Evolutionary conservation across 2,888 invertebrate genomes (phyloP), one percentile per base, ranked within the genome.

Genomic region (Diarsia rubi): DNA sequence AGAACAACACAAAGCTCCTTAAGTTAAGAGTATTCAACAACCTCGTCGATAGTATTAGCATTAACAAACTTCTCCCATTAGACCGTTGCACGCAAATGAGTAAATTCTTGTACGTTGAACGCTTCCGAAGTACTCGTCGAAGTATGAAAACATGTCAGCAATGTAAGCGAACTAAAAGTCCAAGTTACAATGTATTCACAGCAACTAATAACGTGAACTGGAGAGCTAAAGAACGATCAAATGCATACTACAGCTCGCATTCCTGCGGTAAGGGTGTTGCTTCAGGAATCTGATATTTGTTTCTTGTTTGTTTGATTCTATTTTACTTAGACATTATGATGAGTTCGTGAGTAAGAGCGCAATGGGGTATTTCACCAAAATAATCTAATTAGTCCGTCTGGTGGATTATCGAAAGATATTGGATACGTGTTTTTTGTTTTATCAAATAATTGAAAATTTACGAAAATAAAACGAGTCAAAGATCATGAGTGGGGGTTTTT

Each of bases 111-210:
- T 14, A 68, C 45, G 42, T n/a, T n/a, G 45, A 69, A 57, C 52
- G n/a, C 67, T 79, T 68, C n/a, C 19, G n/a, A 70, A 71, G 59
- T 27, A 83, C 69, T 70, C 24, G 2, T 70, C 21, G 2, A 60
- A 83, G 63, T 73, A 81, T 74, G 67, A 79, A 73, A 69, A 68
- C 52, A 19, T 60, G n/a, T 68, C 45, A 14, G 57, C 45, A 71
- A 69, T 65, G 67, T 27, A 65, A 49, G 57, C 47, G 21, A 80
- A 57, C 69, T 72, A 57, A 62, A 75, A 54, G 65, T 49, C 1
- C 11, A 68, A 78, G 54, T 80, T 69, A 77, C 73, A 84, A 73
- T 77, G 73, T 82, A 68, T 68, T 70, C 64, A 49, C 59, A 71
- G 49, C 45, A 60, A 60, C 73, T 67, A 84, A 77, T 81, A 81